A percentile compares a stretch with the other conserved stretches of the same genome.
phyloP scores from a whole-genome alignment of 2,888 invertebrate genomes.

The Erannis defoliaria region DNA sequence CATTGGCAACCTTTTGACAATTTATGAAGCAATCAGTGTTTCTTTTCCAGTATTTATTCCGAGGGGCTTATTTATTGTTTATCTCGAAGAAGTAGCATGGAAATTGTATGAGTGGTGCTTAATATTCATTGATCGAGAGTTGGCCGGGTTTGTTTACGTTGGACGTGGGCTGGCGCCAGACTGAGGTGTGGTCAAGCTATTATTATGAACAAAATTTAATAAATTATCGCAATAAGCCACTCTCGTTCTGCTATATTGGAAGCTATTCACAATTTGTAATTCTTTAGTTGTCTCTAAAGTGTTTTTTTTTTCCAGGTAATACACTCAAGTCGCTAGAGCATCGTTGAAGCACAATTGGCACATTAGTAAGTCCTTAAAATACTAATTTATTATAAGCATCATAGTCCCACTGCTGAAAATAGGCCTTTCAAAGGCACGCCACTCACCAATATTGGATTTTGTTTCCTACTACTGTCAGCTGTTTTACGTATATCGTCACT shows the following conservation, averaged over 20 bases:
- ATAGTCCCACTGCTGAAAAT: no score
- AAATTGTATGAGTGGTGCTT: conserved; percentile 80
- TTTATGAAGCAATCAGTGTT: conserved; percentile 83
- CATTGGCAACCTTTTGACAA: conserved; percentile 75
- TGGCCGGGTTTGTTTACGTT: conserved; percentile 76
- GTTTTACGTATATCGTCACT: no score
- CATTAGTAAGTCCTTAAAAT: conserved; percentile 6
- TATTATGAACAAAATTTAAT: conserved; percentile 19
- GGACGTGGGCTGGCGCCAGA: conserved; percentile 67
- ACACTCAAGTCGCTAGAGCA: neutral
- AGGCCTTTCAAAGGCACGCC: no score
- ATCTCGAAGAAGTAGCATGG: conserved; percentile 69
- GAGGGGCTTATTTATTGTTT: conserved; percentile 75
- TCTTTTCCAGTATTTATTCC: conserved; percentile 74
- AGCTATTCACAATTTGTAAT: conserved; percentile 1
- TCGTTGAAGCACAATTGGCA: neutral
- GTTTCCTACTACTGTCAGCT: no score
- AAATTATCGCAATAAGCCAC: neutral
- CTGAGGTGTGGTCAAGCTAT: conserved; percentile 61
- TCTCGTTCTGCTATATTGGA: conserved; percentile 9
- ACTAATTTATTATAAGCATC: neutral
- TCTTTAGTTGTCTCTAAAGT: neutral
- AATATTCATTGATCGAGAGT: conserved; percentile 75
- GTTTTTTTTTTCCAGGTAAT: conserved; percentile 20
- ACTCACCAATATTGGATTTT: no score